Percentiles rank a stretch among this genome's conserved stretches.
phyloP scores from a whole-genome alignment of 2,797 vertebrate genomes.

The Hylomyscus alleni region DNA sequence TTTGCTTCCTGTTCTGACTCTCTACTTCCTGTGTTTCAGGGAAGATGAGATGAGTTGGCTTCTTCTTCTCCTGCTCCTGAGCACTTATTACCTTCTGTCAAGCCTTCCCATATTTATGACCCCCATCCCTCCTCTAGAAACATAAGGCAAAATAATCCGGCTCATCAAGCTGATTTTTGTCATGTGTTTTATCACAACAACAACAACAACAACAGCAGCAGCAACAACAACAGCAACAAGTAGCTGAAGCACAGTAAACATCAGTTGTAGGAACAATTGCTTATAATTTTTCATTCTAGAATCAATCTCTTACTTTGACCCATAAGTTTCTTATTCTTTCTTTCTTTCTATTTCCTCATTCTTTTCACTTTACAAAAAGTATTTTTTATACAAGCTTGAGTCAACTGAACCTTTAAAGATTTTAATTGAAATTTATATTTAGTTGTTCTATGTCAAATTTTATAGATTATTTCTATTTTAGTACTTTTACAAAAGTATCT shows the following conservation, averaged over 20 bases:
- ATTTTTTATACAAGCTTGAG: background rate
- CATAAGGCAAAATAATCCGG: background rate
- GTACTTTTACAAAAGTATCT: background rate
- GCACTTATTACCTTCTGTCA: background rate
- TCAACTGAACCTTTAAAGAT: constrained; percentile 24
- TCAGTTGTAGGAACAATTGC: constrained; percentile 6
- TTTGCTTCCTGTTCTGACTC: background rate
- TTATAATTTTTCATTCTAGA: background rate
- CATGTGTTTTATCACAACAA: background rate
- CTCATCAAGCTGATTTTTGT: background rate
- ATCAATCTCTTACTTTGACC: background rate
- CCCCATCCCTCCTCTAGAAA: background rate
- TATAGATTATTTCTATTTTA: constrained; percentile 7
- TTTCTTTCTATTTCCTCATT: background rate
- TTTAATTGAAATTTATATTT: constrained; percentile 15
- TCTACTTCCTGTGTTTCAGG: background rate
- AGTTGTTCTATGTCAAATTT: constrained; percentile 32
- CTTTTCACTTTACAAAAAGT: background rate
- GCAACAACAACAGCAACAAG: background rate
- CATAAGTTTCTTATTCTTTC: constrained; percentile 26
- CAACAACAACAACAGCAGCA: background rate
- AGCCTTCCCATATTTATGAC: background rate
- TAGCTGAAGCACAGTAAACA: background rate
- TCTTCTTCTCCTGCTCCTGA: too few relatives aligned
- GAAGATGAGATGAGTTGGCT: background rate